Percentiles rank a stretch among this genome's conserved stretches.
Evolutionary conservation across 2,113 vertebrate species (phyloP).

Genomic region (Amblyornis subalaris): DNA sequence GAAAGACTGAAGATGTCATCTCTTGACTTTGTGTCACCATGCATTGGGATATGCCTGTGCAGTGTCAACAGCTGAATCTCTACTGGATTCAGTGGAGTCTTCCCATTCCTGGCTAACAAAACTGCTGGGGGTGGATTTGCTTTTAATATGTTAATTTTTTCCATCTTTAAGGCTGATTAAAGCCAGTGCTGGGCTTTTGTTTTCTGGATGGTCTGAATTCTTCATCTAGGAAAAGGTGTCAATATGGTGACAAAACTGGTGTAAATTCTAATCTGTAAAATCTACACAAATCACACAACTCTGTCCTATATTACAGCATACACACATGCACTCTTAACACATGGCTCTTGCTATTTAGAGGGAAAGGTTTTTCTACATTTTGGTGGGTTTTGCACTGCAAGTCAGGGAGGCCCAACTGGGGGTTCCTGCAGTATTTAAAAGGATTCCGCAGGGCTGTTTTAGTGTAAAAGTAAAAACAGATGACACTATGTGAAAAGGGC

Average conservation of each 20-base stretch:
- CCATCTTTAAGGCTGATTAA: not conserved
- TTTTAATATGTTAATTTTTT: constrained; percentile 1
- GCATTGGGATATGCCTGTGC: not conserved
- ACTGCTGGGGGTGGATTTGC: not conserved
- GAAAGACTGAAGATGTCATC: not conserved
- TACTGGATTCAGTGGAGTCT: not conserved
- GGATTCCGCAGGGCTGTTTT: not conserved
- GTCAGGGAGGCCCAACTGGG: constrained; percentile 38
- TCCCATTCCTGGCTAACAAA: not conserved
- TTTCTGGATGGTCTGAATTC: not conserved
- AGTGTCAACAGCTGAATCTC: not conserved
- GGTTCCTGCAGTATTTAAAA: constrained; percentile 4
- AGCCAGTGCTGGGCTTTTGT: not conserved
- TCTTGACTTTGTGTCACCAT: not conserved
- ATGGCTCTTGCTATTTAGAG: not conserved
- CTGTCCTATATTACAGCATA: not conserved
- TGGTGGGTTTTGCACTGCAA: constrained; percentile 9
- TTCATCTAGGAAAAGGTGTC: not conserved
- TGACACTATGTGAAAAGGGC: constrained; percentile 11
- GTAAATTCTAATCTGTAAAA: not conserved
- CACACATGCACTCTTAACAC: not conserved
- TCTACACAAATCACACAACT: not conserved
- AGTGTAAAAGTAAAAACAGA: constrained; percentile 49
- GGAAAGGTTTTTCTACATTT: not conserved
- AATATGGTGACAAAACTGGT: not conserved